These are phyloP conservation scores for Timandra comae DNA, from an alignment of 2,888 invertebrate genomes.

Conservation along the genomic window DNA sequence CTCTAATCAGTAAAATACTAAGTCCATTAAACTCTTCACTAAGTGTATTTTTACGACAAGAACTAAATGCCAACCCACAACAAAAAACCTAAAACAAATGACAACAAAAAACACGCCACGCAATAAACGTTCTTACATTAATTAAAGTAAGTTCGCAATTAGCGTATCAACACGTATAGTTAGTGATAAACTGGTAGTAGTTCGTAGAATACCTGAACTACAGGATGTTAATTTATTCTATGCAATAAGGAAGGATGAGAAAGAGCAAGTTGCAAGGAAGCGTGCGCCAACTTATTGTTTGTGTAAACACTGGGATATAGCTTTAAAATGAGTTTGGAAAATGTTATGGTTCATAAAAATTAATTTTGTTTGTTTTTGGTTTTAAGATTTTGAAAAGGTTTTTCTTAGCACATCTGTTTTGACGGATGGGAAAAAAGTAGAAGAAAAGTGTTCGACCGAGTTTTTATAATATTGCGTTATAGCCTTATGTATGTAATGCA, in stretches of 20 bases:
- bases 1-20: no score
- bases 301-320: slow-evolving; percentile 16
- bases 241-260: slow-evolving; percentile 37
- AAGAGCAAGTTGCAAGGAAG: slow-evolving; percentile 20
- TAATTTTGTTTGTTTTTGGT: slow-evolving; percentile 1
- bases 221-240: slow-evolving; percentile 41
- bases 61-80: no score
- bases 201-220: slow-evolving; percentile 38
- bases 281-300: slow-evolving; percentile 20
- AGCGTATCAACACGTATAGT: slow-evolving; percentile 20
- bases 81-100: no score
- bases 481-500: no score
- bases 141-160: slow-evolving; percentile 19
- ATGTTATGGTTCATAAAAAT: slow-evolving; percentile 4
- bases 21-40: no score
- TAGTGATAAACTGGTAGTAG: slow-evolving; percentile 37
- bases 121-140: neutral
- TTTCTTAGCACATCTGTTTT: no score
- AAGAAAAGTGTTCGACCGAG: no score
- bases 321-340: slow-evolving; percentile 3
- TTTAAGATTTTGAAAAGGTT: no score
- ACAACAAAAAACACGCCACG: no score
- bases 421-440: no score
- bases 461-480: no score
- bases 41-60: no score